A percentile compares a stretch with the other conserved stretches of the same genome.
Conservation (phyloP, 2,797 vertebrate species). For the Amniataba percoides region DNA sequence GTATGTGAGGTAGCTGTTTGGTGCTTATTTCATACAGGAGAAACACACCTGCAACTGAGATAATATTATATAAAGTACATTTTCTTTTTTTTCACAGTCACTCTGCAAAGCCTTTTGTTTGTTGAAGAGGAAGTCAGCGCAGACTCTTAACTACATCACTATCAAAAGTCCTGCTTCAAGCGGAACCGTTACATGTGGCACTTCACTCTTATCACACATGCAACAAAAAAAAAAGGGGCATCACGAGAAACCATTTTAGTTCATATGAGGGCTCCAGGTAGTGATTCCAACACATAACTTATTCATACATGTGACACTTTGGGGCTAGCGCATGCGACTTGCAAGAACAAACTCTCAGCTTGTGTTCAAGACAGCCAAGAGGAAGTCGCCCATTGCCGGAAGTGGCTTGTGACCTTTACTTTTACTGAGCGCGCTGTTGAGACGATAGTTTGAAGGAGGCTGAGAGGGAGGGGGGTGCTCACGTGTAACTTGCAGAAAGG, state of each 20-base stretch:
- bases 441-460: conserved; percentile 54
- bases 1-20: background rate
- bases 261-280: background rate
- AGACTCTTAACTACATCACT: conserved; percentile 1
- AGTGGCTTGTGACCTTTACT: conserved; percentile 86
- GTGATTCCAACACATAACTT: background rate
- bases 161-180: conserved; percentile 17
- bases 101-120: conserved; percentile 25
- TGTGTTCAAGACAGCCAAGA: conserved; percentile 69
- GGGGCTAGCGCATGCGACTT: conserved; percentile 2
- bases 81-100: background rate
- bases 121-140: conserved; percentile 46
- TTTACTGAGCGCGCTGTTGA: conserved; percentile 75
- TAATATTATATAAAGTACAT: background rate
- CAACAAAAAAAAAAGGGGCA: background rate
- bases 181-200: background rate
- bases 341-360: conserved; percentile 51
- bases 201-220: background rate
- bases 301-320: conserved; percentile 15
- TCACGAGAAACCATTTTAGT: background rate
- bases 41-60: background rate
- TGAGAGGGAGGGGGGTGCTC: conserved; percentile 39
- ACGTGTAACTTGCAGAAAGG: background rate
- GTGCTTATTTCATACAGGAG: background rate
- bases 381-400: conserved; percentile 86